A percentile compares a stretch with the other conserved stretches of the same genome.
phyloP scores from a whole-genome alignment of 1,140 invertebrate genomes.

The Panagrolaimus sp. region DNA sequence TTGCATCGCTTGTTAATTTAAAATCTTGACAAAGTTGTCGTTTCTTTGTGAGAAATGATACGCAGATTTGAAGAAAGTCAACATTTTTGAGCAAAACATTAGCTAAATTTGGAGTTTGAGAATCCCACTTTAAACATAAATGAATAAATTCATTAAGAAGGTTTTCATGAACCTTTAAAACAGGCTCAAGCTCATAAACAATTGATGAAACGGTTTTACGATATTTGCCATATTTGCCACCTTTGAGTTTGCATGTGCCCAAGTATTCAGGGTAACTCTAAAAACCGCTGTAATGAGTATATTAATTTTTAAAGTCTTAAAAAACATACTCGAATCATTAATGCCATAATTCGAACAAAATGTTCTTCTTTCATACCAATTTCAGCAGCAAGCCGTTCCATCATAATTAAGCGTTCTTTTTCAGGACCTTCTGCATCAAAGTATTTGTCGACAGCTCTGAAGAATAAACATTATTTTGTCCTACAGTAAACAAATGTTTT shows the following conservation, averaged over 20 bases:
- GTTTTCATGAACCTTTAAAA: background rate
- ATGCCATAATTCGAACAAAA: no score
- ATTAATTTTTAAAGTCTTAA: no score
- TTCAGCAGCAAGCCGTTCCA: no score
- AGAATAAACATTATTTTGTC: no score
- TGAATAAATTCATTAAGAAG: background rate
- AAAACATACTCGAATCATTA: no score
- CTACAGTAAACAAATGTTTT: no score
- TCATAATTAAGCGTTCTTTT: no score
- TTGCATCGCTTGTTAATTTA: background rate
- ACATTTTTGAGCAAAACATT: background rate
- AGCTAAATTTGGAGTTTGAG: background rate
- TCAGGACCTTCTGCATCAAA: no score
- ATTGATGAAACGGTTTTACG: background rate
- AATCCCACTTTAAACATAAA: background rate
- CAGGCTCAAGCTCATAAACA: background rate
- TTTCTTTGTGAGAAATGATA: background rate
- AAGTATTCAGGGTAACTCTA: background rate
- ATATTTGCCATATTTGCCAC: background rate
- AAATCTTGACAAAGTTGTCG: background rate
- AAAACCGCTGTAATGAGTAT: no score
- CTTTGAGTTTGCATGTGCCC: background rate
- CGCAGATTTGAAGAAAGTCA: background rate
- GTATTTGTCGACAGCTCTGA: no score
- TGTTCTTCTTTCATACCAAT: no score